Evolutionary conservation across 2,888 invertebrate species (phyloP).

Genomic region (Cephus pygmeus): DNA sequence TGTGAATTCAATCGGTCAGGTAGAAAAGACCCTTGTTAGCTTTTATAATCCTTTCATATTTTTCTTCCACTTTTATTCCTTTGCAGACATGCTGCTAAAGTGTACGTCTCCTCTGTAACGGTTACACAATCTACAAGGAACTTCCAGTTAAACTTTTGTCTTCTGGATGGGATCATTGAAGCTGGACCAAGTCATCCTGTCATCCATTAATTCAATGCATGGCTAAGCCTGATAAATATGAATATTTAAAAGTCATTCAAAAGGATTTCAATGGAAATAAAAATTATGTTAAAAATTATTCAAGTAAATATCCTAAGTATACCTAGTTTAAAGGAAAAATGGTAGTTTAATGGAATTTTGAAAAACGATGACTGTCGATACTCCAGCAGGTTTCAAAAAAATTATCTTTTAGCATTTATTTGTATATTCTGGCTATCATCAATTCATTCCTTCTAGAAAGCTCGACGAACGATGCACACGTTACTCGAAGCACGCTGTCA

Average conservation of each 20-base stretch:
- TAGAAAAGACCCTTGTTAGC: background rate
- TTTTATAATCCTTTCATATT: background rate
- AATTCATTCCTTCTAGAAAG: background rate
- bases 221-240: background rate
- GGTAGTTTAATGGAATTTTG: background rate
- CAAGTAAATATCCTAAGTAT: background rate
- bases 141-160: background rate
- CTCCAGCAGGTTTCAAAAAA: too few relatives aligned
- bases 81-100: background rate
- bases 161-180: background rate
- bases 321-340: background rate
- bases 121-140: background rate
- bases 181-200: background rate
- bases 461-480: background rate
- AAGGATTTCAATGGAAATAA: background rate
- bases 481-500: conserved; percentile 3
- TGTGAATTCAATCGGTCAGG: background rate
- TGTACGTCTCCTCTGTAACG: background rate
- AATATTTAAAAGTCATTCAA: background rate
- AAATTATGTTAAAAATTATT: background rate
- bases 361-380: too few relatives aligned
- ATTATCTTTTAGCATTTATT: background rate
- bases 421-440: background rate
- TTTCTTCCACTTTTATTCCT: background rate
- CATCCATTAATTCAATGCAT: background rate